Evolutionary conservation across 2,113 vertebrate species (phyloP).

Genomic region (Chionodraco myersi): DNA sequence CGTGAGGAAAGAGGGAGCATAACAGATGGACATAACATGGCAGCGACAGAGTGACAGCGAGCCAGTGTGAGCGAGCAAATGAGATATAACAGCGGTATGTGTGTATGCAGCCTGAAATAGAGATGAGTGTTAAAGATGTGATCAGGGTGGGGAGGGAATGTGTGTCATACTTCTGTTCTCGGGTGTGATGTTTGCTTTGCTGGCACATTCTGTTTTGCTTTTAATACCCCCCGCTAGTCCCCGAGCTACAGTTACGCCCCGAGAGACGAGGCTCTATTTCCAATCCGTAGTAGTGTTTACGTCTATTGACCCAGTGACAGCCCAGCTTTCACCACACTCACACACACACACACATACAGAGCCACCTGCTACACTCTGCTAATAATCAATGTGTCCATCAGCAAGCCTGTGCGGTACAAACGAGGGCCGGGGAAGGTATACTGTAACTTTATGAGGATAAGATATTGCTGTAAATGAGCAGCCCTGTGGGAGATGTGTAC

Average conservation of each 20-base stretch:
- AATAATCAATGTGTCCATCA: slow-evolving; percentile 68
- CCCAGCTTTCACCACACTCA: slow-evolving; percentile 24
- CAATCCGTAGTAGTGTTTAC: slow-evolving; percentile 66
- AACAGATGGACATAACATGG: slow-evolving; percentile 76
- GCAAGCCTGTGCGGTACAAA: slow-evolving; percentile 37
- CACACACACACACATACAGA: slow-evolving; percentile 17
- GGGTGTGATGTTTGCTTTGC: slow-evolving; percentile 75
- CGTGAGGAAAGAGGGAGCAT: slow-evolving; percentile 61
- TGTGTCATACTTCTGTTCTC: slow-evolving; percentile 60
- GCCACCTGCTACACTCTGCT: slow-evolving; percentile 38
- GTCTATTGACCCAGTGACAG: slow-evolving; percentile 61
- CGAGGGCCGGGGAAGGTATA: slow-evolving; percentile 5
- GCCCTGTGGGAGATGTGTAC: slow-evolving; percentile 43
- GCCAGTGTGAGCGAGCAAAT: slow-evolving; percentile 33
- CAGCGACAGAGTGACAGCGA: slow-evolving; percentile 34
- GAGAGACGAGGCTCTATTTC: slow-evolving; percentile 59
- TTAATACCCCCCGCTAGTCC: slow-evolving; percentile 51
- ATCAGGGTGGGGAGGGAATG: slow-evolving; percentile 29
- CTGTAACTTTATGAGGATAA: slow-evolving; percentile 57
- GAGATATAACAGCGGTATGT: slow-evolving; percentile 43
- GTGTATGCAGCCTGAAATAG: slow-evolving; percentile 55
- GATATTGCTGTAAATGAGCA: slow-evolving; percentile 61
- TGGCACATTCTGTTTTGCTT: slow-evolving; percentile 60
- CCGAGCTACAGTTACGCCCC: slow-evolving; percentile 59
- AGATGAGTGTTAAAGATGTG: slow-evolving; percentile 52